Conservation (phyloP, 2,113 vertebrate genomes). For the Solenodon paradoxus region DNA sequence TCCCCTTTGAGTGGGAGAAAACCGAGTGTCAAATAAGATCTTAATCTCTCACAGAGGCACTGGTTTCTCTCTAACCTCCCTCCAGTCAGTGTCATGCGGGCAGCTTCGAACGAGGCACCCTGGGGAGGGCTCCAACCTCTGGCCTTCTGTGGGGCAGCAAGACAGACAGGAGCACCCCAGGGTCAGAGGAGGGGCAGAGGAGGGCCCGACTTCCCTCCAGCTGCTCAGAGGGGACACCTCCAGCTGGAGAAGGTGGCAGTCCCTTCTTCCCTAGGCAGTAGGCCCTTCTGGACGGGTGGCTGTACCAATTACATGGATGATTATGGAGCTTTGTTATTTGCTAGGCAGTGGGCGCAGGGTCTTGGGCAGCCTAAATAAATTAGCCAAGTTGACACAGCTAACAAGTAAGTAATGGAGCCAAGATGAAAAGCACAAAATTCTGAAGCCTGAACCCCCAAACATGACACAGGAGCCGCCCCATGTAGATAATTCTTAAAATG, state of each 20-base stretch:
- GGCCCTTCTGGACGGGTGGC: neutral
- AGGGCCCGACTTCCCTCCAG: neutral
- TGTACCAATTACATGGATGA: neutral
- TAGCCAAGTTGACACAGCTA: neutral
- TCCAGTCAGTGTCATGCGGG: rapidly evolving
- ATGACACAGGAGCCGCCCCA: rapidly evolving
- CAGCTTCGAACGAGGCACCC: neutral
- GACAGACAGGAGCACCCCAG: neutral
- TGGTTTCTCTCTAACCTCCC: no score
- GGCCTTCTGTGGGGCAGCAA: neutral
- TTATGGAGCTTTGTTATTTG: neutral
- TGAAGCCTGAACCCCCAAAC: rapidly evolving
- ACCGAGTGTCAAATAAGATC: neutral
- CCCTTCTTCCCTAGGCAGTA: neutral
- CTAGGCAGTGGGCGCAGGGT: no score
- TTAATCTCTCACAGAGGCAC: neutral
- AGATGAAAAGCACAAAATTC: neutral
- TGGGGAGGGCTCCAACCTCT: rapidly evolving
- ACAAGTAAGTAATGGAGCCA: neutral
- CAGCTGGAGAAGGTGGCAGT: no score
- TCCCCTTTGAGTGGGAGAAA: neutral
- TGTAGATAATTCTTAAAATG: rapidly evolving
- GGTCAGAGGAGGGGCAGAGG: no score
- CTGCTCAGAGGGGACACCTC: neutral
- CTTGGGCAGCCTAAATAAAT: neutral